phyloP scores from a whole-genome alignment of 1,140 invertebrate genomes.

The Radopholus similis region DNA sequence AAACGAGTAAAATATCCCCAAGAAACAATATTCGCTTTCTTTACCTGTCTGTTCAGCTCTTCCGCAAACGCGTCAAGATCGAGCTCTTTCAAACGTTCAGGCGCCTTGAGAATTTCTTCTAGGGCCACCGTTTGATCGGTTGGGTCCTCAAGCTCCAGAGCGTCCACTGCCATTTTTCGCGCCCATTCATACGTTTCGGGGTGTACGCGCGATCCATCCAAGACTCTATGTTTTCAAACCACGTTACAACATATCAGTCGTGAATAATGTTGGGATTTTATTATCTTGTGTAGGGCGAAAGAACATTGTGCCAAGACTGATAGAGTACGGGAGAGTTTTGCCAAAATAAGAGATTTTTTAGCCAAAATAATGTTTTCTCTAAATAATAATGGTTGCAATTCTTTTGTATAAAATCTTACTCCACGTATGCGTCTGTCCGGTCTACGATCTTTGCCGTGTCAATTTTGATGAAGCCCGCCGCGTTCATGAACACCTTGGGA shows the following conservation, averaged over 20 bases:
- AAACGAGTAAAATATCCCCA: neutral
- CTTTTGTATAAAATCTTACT: slow-evolving; percentile 13
- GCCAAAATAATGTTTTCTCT: neutral
- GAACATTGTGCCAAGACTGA: slow-evolving; percentile 68
- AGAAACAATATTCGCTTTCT: slow-evolving; percentile 21
- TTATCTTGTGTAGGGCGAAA: too few relatives aligned
- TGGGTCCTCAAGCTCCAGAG: slow-evolving; percentile 91
- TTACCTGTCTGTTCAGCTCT: slow-evolving; percentile 78
- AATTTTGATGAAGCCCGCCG: slow-evolving; percentile 97
- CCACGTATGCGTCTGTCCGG: slow-evolving; percentile 41
- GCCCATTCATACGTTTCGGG: slow-evolving; percentile 97
- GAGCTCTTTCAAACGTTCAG: slow-evolving; percentile 88
- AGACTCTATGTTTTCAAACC: slow-evolving; percentile 72
- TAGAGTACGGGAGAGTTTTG: neutral
- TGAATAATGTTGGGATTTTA: too few relatives aligned
- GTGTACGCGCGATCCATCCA: slow-evolving; percentile 95
- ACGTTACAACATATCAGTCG: too few relatives aligned
- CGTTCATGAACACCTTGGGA: slow-evolving; percentile 91
- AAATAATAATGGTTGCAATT: too few relatives aligned
- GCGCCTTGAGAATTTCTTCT: slow-evolving; percentile 84
- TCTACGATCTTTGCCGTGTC: slow-evolving; percentile 72
- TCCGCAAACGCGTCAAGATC: slow-evolving; percentile 97
- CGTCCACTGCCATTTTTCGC: slow-evolving; percentile 98
- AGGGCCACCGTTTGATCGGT: slow-evolving; percentile 89
- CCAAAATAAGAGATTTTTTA: neutral